These are phyloP conservation scores for Hirtodrosophila histrioides DNA, from an alignment of 2,888 invertebrate genomes.

Conservation along the genomic window DNA sequence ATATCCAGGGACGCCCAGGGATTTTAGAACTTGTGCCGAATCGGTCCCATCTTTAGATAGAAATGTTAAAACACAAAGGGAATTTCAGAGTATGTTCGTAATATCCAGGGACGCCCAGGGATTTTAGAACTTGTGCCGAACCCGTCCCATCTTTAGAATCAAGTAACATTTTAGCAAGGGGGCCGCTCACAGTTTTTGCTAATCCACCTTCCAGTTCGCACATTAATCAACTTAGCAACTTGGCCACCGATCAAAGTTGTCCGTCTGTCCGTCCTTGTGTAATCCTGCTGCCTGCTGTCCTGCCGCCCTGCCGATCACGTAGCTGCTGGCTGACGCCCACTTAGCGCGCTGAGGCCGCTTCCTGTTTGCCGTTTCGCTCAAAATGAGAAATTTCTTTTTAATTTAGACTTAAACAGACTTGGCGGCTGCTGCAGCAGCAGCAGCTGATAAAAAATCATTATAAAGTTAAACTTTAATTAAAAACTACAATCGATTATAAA, in stretches of 20 bases:
- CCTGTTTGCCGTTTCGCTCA: conserved; percentile 50
- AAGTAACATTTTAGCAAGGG: conserved; percentile 5
- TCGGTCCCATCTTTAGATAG: no score
- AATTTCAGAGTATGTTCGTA: no score
- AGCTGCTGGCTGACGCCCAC: conserved; percentile 54
- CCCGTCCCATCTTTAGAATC: no score
- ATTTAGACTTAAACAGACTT: conserved; percentile 76
- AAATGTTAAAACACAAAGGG: no score
- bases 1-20: no score
- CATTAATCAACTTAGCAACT: conserved; percentile 61
- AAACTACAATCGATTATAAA: conserved; percentile 77
- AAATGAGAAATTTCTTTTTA: conserved; percentile 83
- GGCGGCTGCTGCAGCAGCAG: conserved; percentile 11
- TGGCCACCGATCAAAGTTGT: conserved; percentile 43
- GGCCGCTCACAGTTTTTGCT: conserved; percentile 16
- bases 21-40: no score
- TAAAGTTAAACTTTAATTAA: conserved; percentile 83
- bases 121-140: no score
- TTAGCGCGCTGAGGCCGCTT: conserved; percentile 69
- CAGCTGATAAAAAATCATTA: conserved; percentile 84
- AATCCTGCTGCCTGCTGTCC: conserved; percentile 40
- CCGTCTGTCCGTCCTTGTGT: conserved; percentile 27
- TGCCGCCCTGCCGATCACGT: conserved; percentile 53
- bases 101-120: no score
- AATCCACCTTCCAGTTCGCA: conserved; percentile 47